Evolutionary conservation across 2,797 vertebrate species (phyloP).

Genomic region (Lutjanus campechanus): DNA sequence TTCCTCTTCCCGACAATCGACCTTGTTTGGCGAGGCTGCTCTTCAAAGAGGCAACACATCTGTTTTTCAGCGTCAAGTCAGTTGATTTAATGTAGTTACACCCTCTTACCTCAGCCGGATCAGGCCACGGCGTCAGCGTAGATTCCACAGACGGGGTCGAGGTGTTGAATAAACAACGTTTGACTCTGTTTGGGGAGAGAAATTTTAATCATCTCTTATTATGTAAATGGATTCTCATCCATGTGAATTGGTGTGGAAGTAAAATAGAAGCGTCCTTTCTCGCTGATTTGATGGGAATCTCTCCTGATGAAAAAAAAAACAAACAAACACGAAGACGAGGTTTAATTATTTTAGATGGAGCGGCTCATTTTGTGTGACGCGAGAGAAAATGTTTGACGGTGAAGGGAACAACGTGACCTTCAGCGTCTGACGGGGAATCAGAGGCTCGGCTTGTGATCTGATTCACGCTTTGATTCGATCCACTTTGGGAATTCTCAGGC

Average conservation of each 20-base stretch:
- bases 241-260: conserved; percentile 50
- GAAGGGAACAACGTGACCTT: conserved; percentile 26
- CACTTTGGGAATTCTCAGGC: conserved; percentile 22
- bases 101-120: conserved; percentile 20
- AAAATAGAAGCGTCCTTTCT: conserved; percentile 33
- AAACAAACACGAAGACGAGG: conserved; percentile 18
- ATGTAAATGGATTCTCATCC: conserved; percentile 43
- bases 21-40: neutral
- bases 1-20: conserved; percentile 10
- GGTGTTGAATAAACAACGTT: conserved; percentile 36
- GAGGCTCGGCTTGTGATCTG: conserved; percentile 21
- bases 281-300: conserved; percentile 57
- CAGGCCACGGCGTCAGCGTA: conserved; percentile 4
- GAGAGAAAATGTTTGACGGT: conserved; percentile 18
- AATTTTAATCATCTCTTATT: conserved; percentile 55
- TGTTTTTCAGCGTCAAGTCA: conserved; percentile 24
- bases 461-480: conserved; percentile 35
- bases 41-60: conserved; percentile 25
- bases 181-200: conserved; percentile 21
- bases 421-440: conserved; percentile 9
- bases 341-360: conserved; percentile 48
- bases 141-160: conserved; percentile 3
- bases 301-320: conserved; percentile 4
- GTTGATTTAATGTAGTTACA: conserved; percentile 33
- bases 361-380: conserved; percentile 45